Percentiles rank a stretch among this genome's conserved stretches.
Evolutionary conservation across 2,113 vertebrate species (phyloP).

Genomic region (Hippopotamus amphibius): DNA sequence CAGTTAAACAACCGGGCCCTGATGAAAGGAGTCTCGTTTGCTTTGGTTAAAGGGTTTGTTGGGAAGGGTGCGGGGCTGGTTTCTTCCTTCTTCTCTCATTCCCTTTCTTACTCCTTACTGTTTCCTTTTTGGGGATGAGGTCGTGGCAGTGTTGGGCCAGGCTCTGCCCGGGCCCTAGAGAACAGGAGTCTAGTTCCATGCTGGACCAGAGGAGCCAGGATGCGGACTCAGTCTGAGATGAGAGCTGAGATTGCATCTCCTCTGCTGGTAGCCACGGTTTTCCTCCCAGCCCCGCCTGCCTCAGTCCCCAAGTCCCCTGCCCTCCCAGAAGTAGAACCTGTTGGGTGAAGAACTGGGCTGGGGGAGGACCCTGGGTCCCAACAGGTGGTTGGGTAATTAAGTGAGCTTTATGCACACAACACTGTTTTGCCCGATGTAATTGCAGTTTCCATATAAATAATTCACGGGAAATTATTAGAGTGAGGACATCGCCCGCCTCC

Average conservation of each 20-base stretch:
- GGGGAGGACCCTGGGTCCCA: slow-evolving; percentile 79
- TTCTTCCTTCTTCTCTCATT: background rate
- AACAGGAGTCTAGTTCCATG: background rate
- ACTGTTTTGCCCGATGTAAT: slow-evolving; percentile 88
- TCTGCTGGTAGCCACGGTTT: accelerated
- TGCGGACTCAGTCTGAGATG: background rate
- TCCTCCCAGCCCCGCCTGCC: background rate
- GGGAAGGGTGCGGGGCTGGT: slow-evolving; percentile 61
- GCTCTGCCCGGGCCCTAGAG: background rate
- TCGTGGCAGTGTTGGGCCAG: background rate
- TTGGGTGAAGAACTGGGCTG: slow-evolving; percentile 63
- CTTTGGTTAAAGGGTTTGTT: slow-evolving; percentile 77
- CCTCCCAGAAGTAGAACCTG: slow-evolving; percentile 45
- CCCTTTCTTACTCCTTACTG: background rate
- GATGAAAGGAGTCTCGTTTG: slow-evolving; percentile 79
- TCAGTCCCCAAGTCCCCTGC: background rate
- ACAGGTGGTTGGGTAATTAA: slow-evolving; percentile 91
- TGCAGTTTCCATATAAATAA: slow-evolving; percentile 92
- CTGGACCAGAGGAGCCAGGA: background rate
- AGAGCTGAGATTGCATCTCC: accelerated
- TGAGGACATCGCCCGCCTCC: slow-evolving; percentile 86
- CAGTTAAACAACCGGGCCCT: slow-evolving; percentile 82
- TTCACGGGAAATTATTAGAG: slow-evolving; percentile 90
- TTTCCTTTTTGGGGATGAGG: background rate
- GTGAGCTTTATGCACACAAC: slow-evolving; percentile 89